Evolutionary conservation across 2,888 invertebrate species (phyloP).

Genomic region (Epirrhoe alternata): DNA sequence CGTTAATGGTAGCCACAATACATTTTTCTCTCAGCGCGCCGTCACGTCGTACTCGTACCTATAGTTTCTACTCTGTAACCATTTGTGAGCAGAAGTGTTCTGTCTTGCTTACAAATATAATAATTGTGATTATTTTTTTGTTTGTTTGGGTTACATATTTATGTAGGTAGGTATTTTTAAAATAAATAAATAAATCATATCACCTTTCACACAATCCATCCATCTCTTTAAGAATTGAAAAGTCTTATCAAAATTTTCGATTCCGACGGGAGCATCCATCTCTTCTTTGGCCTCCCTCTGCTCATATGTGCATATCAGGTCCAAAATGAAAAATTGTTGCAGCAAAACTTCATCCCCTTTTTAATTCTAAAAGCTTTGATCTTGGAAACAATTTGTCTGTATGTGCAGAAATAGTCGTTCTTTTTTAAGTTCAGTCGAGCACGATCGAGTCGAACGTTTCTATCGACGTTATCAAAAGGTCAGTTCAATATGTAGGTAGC

Average conservation of each 20-base stretch:
- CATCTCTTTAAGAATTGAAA: too few species aligned
- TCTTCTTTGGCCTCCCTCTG: too few species aligned
- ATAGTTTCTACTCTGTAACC: conserved; percentile 24
- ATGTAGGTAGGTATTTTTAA: too few species aligned
- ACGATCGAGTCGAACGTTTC: background rate
- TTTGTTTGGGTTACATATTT: too few species aligned
- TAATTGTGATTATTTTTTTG: too few species aligned
- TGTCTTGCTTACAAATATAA: conserved; percentile 32
- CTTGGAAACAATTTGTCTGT: background rate
- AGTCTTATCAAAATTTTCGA: too few species aligned
- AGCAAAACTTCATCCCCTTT: background rate
- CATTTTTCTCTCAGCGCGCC: conserved; percentile 38
- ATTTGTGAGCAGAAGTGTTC: conserved; percentile 40
- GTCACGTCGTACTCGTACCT: background rate
- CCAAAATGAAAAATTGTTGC: background rate
- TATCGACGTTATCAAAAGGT: background rate
- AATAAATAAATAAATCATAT: too few species aligned
- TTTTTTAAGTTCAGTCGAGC: background rate
- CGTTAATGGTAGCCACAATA: conserved; percentile 48
- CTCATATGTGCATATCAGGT: too few species aligned
- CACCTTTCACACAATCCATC: too few species aligned
- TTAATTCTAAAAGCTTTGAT: background rate
- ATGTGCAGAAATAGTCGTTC: background rate
- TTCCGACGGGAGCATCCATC: too few species aligned
- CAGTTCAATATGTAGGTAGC: background rate